Base-by-base conservation (phyloP, 2,113 vertebrate genomes). In the Alces alces region DNA sequence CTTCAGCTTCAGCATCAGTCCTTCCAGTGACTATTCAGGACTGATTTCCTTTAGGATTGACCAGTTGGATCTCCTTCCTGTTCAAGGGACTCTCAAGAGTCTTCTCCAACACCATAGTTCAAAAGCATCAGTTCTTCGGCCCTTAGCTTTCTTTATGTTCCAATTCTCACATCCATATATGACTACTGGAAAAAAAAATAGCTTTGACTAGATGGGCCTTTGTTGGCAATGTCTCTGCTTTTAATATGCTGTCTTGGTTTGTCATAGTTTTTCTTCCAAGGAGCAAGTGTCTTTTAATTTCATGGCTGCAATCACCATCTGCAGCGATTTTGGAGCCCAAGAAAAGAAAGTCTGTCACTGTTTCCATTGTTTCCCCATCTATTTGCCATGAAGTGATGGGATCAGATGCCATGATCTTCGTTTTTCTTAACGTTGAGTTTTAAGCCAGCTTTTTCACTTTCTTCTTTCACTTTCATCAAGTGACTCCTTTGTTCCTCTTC, bases 361-460 rank as follows among this genome's bases (percentile, higher is more conserved):
- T 70, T 70, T 70, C n/a, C 64, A 36, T 70, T 36, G 64, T 70
- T 70, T 70, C 64, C 19, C n/a, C 64, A 70, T 70, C 64, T 70
- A 70, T 70, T 21, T 70, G 9, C n/a, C n/a, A 12, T 70, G 64
- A 70, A 21, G 17, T 66, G n/a, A 66, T 66, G n/a, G 64, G n/a
- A 2, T 19, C n/a, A 36, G 17, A 36, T 23, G 64, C 64, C n/a
- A 36, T 70, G 64, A 70, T 70, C 17, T 70, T 8, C 0, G 0
- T 23, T 70, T 70, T 47, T 66, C 36, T 21, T 70, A 70, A 70
- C 36, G 64, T 36, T 70, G n/a, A 70, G n/a, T 36, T 70, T 70
- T 70, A 70, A 36, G 64, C 64, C 64, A 36, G 17, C 64, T 21
- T 70, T 36, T 70, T 70, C n/a, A 70, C 19, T 70, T 36, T 66